Evolutionary conservation across 2,113 vertebrate genomes (phyloP), one percentile per base, ranked within the genome.

Genomic region (Columba janthina): DNA sequence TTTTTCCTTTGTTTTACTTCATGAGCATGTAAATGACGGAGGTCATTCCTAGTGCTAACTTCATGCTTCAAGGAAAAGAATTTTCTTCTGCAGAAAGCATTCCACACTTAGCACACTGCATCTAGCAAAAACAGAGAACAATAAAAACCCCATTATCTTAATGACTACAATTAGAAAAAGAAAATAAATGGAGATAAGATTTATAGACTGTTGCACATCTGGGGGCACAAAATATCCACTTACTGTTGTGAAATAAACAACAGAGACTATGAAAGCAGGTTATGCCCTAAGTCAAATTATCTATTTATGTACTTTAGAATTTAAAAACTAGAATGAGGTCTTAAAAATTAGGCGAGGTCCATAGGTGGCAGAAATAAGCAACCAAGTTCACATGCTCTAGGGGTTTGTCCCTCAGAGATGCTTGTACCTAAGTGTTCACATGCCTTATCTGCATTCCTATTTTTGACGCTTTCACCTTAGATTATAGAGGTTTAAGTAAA

Each of bases 1-100:
- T 2, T 92, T 90, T 87, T 57, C 36, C 70, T 95, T 94, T 84
- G 72, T 91, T 77, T 90, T 87, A 69, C 94, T 96, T 88, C 89
- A 88, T 72, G 93, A 95, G 40, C 70, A 73, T 62, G 10, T 67
- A 89, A 90, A 78, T 24, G 32, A 70, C 67, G 72, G 83, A 96
- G 85, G 48, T 90, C 38, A 90, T 92, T 90, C 85, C 77, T 78
- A 56, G 67, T 61, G 44, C 50, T 96, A 16, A 42, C 25, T 93
- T 94, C 88, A 90, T 60, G 61, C 57, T 83, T 80, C 88, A 93
- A 75, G 72, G 40, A 92, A 89, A 94, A 87, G 24, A 82, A 78
- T 95, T 85, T 86, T 89, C 42, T 75, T 93, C 67, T 93, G 53
- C 53, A 69, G 32, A 65, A 31, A 85, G 26, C 18, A 46, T 61